A percentile compares a stretch with the other conserved stretches of the same genome.
phyloP scores from a whole-genome alignment of 2,113 vertebrate species.

The Paramormyrops kingsleyae region DNA sequence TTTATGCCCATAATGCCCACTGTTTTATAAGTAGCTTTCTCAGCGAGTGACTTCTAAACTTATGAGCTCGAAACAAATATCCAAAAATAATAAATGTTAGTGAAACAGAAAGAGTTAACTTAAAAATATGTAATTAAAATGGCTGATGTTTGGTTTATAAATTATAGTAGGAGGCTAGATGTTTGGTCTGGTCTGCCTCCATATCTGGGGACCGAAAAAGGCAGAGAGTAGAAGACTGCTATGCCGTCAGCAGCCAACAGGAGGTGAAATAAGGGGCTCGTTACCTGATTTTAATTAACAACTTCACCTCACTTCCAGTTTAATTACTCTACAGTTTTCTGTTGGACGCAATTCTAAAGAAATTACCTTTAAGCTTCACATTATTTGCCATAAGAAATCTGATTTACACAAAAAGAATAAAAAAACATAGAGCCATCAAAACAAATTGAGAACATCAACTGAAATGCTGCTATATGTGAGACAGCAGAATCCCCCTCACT shows the following conservation, averaged over 20 bases:
- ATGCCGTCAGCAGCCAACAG: background rate
- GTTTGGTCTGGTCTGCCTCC: background rate
- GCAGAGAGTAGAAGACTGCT: background rate
- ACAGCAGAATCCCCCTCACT: background rate
- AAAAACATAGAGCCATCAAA: background rate
- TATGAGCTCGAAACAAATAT: background rate
- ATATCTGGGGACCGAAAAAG: background rate
- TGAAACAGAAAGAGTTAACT: background rate
- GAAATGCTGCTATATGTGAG: background rate
- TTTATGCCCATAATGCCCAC: background rate
- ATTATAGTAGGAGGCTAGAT: background rate
- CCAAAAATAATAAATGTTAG: background rate
- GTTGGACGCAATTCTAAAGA: background rate
- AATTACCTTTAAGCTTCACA: background rate
- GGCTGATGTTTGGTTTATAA: background rate
- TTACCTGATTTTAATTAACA: background rate
- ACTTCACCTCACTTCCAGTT: background rate
- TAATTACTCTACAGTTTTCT: background rate
- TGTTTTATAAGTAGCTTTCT: background rate
- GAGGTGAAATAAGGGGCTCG: background rate
- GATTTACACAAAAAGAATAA: background rate
- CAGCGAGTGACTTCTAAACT: background rate
- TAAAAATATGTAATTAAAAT: background rate
- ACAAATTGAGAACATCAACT: background rate
- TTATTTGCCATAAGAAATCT: background rate